Evolutionary conservation across 2,113 vertebrate species (phyloP), one percentile per base, ranked within the genome.

Genomic region (Dolichotis patagonum): DNA sequence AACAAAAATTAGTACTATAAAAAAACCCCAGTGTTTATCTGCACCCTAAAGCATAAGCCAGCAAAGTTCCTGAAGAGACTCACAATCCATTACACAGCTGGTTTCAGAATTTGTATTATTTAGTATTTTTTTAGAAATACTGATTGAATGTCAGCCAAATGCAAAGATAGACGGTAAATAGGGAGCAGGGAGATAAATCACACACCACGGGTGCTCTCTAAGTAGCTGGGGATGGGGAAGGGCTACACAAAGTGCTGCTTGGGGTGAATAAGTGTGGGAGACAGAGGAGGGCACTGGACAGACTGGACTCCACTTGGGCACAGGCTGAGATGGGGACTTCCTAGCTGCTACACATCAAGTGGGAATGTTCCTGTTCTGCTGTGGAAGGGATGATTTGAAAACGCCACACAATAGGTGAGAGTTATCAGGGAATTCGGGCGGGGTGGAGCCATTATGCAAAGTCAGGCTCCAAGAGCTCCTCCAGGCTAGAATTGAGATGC

Each of bases 1-100:
- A 88, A 88, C 97, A 38, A 93, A 98, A 80, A 96, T 32, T 6
- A 96, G 32, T 95, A 65, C 96, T 81, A 1, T 81, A 90, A 85
- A 73, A 38, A 63, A 22, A 62, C 17, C 17, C 82, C 28, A 38
- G 77, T 69, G 43, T 73, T 90, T 77, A 71, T 90, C 73, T 91
- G 62, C 3, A n/a, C 13, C 46, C 32, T 14, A 80, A 91, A 56
- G 17, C 28, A 35, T 71, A 82, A 94, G 30, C 83, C 67, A 41
- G 22, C 14, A 28, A 95, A 30, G 52, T 12, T 73, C 46, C 77
- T 94, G 88, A 92, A 77, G 71, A 46, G 19, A 65, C 0, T 28
- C 58, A 52, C 16, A 80, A 41, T 85, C 43, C 26, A n/a, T 60
- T 41, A 30, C 19, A 78, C 4, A 58, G 60, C 32, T 43, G 8